These are phyloP conservation scores for Mantis religiosa DNA, from an alignment of 2,888 invertebrate genomes.

Conservation along the genomic window DNA sequence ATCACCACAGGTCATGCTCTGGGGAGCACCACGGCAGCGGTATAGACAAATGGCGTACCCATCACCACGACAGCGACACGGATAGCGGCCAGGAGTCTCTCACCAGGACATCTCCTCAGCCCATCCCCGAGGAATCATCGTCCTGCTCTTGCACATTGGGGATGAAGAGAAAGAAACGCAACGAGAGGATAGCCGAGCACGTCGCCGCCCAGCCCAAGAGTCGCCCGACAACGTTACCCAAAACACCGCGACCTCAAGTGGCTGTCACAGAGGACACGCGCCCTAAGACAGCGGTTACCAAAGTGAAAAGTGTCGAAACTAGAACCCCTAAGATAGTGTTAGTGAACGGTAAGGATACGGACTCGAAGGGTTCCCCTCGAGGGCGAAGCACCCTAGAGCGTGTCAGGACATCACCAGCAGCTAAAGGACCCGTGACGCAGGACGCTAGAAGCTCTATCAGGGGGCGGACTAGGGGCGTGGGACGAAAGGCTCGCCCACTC, in stretches of 20 bases:
- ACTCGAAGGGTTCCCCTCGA: not conserved
- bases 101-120: not conserved
- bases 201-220: not conserved
- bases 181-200: conserved; percentile 26
- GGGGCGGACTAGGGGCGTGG: not conserved
- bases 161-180: conserved; percentile 23
- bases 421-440: not conserved
- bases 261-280: not conserved
- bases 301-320: not conserved
- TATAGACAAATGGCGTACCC: conserved; percentile 46
- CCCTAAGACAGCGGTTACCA: not conserved
- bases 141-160: conserved; percentile 7
- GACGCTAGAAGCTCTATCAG: not conserved
- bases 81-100: conserved; percentile 31
- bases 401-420: not conserved
- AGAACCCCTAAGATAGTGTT: not conserved
- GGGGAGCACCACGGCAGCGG: conserved; percentile 75
- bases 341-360: not conserved
- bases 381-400: not conserved
- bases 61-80: conserved; percentile 23
- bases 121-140: not conserved
- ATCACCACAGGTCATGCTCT: conserved; percentile 68
- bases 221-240: not conserved
- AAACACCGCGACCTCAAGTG: not conserved
- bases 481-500: not conserved